phyloP scores from a whole-genome alignment of 2,113 vertebrate species.

The Garra rufa region DNA sequence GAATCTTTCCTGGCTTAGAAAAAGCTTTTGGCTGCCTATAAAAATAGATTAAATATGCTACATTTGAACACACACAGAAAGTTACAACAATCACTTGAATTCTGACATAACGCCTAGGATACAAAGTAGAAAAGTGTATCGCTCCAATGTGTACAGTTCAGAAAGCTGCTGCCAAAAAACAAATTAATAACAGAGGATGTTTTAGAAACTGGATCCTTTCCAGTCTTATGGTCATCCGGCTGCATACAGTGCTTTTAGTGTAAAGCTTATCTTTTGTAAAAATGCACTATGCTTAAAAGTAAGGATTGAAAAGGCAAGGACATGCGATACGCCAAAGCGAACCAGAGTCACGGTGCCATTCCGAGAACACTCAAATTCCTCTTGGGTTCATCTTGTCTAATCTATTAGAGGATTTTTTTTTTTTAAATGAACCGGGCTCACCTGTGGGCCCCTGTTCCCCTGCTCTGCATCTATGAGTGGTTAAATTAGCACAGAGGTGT shows the following conservation, averaged over 20 bases:
- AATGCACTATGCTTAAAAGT: conserved; percentile 7
- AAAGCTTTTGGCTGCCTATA: background rate
- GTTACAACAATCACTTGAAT: background rate
- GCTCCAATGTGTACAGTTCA: background rate
- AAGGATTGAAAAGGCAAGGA: background rate
- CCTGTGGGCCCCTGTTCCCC: conserved; percentile 3
- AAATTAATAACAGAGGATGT: background rate
- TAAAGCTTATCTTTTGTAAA: conserved; percentile 17
- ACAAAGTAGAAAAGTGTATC: background rate
- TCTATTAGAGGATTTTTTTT: background rate
- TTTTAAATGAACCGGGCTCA: conserved; percentile 14
- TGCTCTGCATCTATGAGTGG: conserved; percentile 8
- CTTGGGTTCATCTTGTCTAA: conserved; percentile 19
- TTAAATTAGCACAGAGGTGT: conserved; percentile 35
- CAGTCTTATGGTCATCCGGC: background rate
- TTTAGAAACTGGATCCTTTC: background rate
- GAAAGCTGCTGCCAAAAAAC: background rate
- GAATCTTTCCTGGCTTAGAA: background rate
- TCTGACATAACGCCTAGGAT: background rate
- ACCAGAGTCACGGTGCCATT: background rate
- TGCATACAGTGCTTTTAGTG: conserved; percentile 3
- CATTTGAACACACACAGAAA: background rate
- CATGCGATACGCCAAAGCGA: conserved; percentile 2
- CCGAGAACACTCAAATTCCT: conserved; percentile 19
- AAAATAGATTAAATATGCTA: background rate